Conservation (phyloP, 2,888 invertebrate genomes). For the Apeira syringaria region DNA sequence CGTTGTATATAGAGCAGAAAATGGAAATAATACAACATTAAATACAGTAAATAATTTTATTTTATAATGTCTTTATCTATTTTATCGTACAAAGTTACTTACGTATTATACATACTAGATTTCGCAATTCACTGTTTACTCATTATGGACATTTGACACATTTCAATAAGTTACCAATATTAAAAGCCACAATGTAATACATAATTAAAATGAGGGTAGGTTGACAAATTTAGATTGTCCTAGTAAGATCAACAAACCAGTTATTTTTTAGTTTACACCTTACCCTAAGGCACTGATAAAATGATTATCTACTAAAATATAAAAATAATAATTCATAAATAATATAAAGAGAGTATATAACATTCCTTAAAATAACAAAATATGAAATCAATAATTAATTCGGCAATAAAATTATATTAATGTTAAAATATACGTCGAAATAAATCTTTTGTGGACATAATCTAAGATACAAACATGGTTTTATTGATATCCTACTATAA, state of each 20-base stretch:
- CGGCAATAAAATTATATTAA: constrained; percentile 53
- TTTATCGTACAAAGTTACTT: constrained; percentile 77
- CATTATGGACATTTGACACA: constrained; percentile 66
- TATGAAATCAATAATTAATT: constrained; percentile 61
- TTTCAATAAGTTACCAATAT: constrained; percentile 50
- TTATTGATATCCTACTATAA: constrained; percentile 10
- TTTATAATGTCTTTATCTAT: constrained; percentile 79
- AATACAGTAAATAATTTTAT: constrained; percentile 50
- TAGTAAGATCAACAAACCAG: constrained; percentile 44
- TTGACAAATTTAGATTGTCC: too few relatives aligned
- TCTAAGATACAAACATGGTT: constrained; percentile 22
- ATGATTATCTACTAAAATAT: constrained; percentile 59
- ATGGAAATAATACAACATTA: not conserved
- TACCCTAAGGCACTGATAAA: constrained; percentile 80
- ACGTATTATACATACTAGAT: constrained; percentile 63
- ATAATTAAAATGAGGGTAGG: constrained; percentile 12
- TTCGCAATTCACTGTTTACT: constrained; percentile 38
- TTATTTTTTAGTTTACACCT: constrained; percentile 51
- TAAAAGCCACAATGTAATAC: constrained; percentile 27
- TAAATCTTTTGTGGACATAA: constrained; percentile 22
- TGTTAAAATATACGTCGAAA: constrained; percentile 27
- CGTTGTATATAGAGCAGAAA: too few relatives aligned
- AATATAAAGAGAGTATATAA: constrained; percentile 71
- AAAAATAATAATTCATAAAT: constrained; percentile 61
- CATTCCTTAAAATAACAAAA: constrained; percentile 71